Evolutionary conservation across 2,797 vertebrate species (phyloP).

Genomic region (Peromyscus nudipes): DNA sequence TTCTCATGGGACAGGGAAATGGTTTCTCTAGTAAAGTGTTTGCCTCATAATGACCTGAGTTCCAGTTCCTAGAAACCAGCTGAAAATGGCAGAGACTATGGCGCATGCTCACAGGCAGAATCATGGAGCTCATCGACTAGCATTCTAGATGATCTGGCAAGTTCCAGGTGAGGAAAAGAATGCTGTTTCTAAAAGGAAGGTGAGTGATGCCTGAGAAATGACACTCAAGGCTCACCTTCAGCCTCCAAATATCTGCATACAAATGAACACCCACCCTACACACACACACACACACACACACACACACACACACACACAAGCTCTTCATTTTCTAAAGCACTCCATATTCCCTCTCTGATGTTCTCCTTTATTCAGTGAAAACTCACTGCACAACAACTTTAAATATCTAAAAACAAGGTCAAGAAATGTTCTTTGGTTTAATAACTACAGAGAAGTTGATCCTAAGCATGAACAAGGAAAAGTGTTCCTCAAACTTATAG

Average conservation of each 20-base stretch:
- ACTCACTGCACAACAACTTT: not conserved
- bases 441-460: not conserved
- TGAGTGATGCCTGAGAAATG: not conserved
- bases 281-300: rapidly evolving
- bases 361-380: conserved; percentile 3
- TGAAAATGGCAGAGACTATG: not conserved
- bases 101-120: not conserved
- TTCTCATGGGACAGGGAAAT: not conserved
- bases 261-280: too few species aligned
- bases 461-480: not conserved
- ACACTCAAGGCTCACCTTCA: not conserved
- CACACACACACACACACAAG: not conserved
- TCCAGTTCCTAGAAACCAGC: not conserved
- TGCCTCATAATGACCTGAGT: not conserved
- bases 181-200: not conserved
- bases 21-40: not conserved
- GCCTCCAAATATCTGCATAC: not conserved
- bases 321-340: not conserved
- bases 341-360: not conserved
- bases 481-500: not conserved
- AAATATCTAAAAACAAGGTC: not conserved
- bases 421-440: not conserved
- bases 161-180: not conserved
- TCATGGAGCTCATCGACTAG: not conserved
- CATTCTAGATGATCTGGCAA: not conserved